Conservation (phyloP, 2,797 vertebrate genomes). For the Gadopsis bispinosus region DNA sequence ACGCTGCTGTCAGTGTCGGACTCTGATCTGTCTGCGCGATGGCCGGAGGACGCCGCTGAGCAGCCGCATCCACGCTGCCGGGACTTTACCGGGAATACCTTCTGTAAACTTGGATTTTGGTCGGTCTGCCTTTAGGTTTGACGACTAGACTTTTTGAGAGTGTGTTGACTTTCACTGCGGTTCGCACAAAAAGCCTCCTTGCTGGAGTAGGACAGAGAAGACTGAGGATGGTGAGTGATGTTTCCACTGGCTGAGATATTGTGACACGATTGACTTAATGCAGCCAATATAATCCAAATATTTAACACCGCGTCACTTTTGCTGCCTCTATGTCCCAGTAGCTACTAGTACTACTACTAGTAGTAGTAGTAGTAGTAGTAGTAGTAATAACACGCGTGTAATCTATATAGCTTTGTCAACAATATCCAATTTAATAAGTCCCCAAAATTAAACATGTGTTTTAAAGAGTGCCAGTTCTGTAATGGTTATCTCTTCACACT, state of each 20-base stretch:
- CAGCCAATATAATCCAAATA: not conserved
- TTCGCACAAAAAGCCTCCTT: constrained; percentile 30
- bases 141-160: constrained; percentile 14
- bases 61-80: constrained; percentile 61
- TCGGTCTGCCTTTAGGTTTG: constrained; percentile 14
- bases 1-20: constrained; percentile 48
- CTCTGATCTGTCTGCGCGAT: constrained; percentile 55
- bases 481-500: not conserved
- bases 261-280: constrained; percentile 8
- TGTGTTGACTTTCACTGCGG: constrained; percentile 36
- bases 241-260: constrained; percentile 16
- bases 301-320: not conserved
- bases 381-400: too few relatives aligned
- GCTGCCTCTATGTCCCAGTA: not conserved
- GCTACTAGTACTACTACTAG: too few relatives aligned
- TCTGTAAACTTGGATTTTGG: constrained; percentile 53
- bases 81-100: constrained; percentile 55
- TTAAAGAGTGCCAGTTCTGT: not conserved
- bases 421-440: not conserved
- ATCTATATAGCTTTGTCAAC: not conserved
- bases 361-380: too few relatives aligned
- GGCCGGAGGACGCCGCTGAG: constrained; percentile 75
- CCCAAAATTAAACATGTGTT: not conserved
- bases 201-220: constrained; percentile 46
- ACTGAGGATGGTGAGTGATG: constrained; percentile 79